Base-by-base conservation (phyloP, 2,113 vertebrate species). In the Cheirogaleus medius region DNA sequence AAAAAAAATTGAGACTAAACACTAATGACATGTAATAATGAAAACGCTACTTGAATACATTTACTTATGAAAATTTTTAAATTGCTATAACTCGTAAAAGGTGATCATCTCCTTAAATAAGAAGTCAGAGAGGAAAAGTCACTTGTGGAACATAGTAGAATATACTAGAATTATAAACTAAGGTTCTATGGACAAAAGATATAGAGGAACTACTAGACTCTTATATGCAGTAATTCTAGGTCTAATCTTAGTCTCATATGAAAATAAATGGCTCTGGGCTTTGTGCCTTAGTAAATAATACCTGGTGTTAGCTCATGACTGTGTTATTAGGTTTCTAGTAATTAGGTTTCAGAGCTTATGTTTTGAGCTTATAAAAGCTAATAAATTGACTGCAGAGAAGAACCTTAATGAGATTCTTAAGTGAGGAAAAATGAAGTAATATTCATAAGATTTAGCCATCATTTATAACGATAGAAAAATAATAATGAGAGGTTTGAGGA, bases 381-480 rank as follows among this genome's bases (percentile, higher is more conserved):
- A 90, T 29, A 78, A 73, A 66, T 77, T 80, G 29, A 66, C 37
- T 68, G 8, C 5, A 91, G 23, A 93, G 56, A 87, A 64, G 44
- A 91, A 58, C 54, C 29, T 76, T 92, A 58, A 68, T 96, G 64
- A 96, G 21, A 80, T 73, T 97, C 17, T 6, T 54, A 91, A 90
- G 85, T 54, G 25, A 95, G 52, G 63, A 93, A 39, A 42, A 68
- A 84, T 86, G 18, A 86, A 90, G 37, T 82, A 64, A 83, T 84
- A 74, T 52, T 63, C 37, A 88, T 3, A 76, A 69, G 7, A 87
- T 56, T 74, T 77, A 80, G 83, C 1, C 80, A 34, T 83, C 34
- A 8, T 15, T 91, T 39, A 74, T 63, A 64, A 27, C 5, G 84
- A 81, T 69, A 80, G n/a, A 73, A 74, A 89, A 87, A 52, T 54